Base-by-base conservation (phyloP, 2,888 invertebrate genomes). In the Drosophila aldrichi region DNA sequence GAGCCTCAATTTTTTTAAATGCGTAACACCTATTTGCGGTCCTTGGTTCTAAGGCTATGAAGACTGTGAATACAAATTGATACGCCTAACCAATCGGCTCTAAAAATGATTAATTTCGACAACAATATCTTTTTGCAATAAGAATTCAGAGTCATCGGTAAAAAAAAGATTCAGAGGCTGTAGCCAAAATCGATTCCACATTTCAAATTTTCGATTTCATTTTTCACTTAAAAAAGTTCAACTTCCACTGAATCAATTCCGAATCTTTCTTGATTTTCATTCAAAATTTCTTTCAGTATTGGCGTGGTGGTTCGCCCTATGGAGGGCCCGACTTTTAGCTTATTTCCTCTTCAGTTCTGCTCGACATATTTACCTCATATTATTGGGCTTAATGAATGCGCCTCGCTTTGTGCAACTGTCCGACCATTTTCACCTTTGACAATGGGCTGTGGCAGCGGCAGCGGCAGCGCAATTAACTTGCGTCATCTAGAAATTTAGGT, bases 401-500 rank as follows among this genome's bases (percentile, higher is more conserved):
- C 63, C 61, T 41, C 76, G 73, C 76, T 66, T 69, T 82, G 86
- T 81, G 76, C 59, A 48, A 48, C 62, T 58, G 57, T 60, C 64
- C 43, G 60, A 60, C 57, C 59, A 64, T 70, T 68, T 68, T 79
- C 67, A 88, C 88, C 86, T 89, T 81, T 79, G 79, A 87, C 82
- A 81, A 78, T 74, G 69, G 77, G 74, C 55, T 12, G 38, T 10
- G 54, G 54, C 74, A 7, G 54, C n/a, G 54, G 54, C 74, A 7
- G 54, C n/a, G 54, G 54, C 71, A 62, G 66, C 74, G 73, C 86
- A 85, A 85, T 79, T 85, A 79, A 82, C 80, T 88, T 89, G 76
- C 88, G 88, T 89, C 82, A 88, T 89, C 79, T 78, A 76, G 78
- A 79, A 90, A 90, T 82, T 88, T 90, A 86, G 77, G 79, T 79